Evolutionary conservation across 2,797 vertebrate genomes (phyloP).

Genomic region (Pristis pectinata): DNA sequence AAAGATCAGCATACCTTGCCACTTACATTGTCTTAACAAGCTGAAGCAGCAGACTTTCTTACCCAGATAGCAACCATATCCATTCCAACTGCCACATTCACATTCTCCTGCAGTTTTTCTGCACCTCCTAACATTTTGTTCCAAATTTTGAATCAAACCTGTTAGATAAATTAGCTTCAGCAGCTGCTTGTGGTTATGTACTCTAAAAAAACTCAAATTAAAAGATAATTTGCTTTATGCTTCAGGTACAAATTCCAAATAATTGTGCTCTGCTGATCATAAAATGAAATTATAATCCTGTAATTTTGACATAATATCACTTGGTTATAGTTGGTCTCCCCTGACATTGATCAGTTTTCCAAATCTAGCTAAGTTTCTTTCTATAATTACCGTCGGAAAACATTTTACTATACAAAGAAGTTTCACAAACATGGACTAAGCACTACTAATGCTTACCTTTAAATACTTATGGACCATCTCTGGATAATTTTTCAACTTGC

Average conservation of each 20-base stretch:
- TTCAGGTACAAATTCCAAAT: background rate
- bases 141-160: background rate
- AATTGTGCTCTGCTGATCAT: background rate
- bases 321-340: background rate
- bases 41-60: background rate
- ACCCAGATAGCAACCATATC: background rate
- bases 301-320: background rate
- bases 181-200: background rate
- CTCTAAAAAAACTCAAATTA: background rate
- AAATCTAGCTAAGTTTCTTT: background rate
- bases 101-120: background rate
- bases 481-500: slow-evolving; percentile 68
- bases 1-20: background rate
- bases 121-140: background rate
- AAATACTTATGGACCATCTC: slow-evolving; percentile 75
- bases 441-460: slow-evolving; percentile 61
- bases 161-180: background rate
- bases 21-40: background rate
- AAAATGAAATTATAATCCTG: background rate
- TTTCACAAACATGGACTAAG: background rate
- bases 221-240: background rate
- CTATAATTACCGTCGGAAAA: background rate
- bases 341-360: background rate
- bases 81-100: background rate
- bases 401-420: background rate